Base-by-base conservation (phyloP, 2,888 invertebrate species). In the Norana najaformis region DNA sequence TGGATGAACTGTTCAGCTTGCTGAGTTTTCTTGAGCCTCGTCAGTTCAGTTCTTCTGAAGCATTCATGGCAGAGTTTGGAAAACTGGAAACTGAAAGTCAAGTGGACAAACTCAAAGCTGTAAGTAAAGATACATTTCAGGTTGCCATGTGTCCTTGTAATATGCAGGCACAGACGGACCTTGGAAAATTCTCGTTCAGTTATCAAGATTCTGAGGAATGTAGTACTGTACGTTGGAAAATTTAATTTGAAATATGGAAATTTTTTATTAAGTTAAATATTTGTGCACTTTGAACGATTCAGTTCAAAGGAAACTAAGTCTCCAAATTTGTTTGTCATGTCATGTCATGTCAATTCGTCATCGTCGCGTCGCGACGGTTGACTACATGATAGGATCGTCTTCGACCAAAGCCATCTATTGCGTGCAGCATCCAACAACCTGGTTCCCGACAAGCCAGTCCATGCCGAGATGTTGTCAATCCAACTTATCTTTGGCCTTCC, bases 21-120 rank as follows among this genome's bases (percentile, higher is more conserved):
- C 96, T 99, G 1, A 99, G 99, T 95, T 99, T 99, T 96, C 96
- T 99, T 91, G 99, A 99, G 95, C 99, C 99, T 1, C 96, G 96
- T 39, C 98, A 99, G 95, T 99, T 99, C 95, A 96, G 97, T 39
- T 98, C 97, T 93, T 97, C 97, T 93, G 98, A 98, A 93, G 95
- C 95, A 34, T 99, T 99, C 95, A 96, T 98, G 92, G 97, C 97
- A 93, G 99, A 99, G 95, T 99, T 99, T 95, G 99, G 99, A 30
- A 97, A 97, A 93, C 96, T 99, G 83, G 98, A 97, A 95, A 97
- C 97, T 3, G 99, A 99, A 95, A 97, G 97, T 88, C 99, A 99
- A 96, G 99, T 99, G 2, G 94, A 94, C 39, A 94, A 94, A 91
- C 93, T 95, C 23, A 95, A 95, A 92, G 94, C 94, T 90, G 94